Base-by-base conservation (phyloP, 2,888 invertebrate genomes). In the Cancer borealis region DNA sequence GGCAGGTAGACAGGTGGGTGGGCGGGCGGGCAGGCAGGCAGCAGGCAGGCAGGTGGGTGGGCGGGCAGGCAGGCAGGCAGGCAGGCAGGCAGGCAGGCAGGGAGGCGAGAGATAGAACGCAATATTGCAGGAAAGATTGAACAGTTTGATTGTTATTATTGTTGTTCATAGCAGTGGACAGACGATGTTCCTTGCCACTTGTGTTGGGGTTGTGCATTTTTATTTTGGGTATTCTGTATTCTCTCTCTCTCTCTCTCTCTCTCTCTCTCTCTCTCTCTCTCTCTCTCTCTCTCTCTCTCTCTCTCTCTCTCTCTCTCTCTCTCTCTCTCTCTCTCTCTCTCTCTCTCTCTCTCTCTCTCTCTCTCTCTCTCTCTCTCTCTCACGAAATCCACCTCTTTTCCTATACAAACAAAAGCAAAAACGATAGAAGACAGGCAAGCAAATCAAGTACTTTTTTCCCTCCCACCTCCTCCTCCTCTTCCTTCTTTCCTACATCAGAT, bases 111-210 rank as follows among this genome's bases (percentile, higher is more conserved):
- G 79, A 8, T 30, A 30, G 79, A 79, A 30, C 26, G 79, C 79
- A 79, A 79, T 79, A 79, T 79, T 79, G 79, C 79, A 79, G 30
- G 79, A 79, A 79, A 79, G 79, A 79, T 79, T 79, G 79, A 79
- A 79, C 79, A 79, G 79, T 30, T 79, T 79, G 79, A 79, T 79
- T 79, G 79, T 79, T 79, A 79, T 79, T 79, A 79, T 79, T 79
- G 79, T 79, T 79, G 79, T 79, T 79, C 79, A 79, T 30, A 79
- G 79, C 30, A 30, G 79, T 30, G 79, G 30, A 79, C 79, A 30
- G 30, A 79, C 79, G 79, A 79, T 79, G 79, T 79, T 79, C 30
- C 30, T 30, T 79, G 79, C 79, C 79, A 79, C 79, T 79, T 79
- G 30, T 79, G 79, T 79, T 39, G 39, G 39, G 39, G 39, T 39